A percentile compares a stretch with the other conserved stretches of the same genome.
Conservation (phyloP, 2,113 vertebrate species). For the Malurus cyaneus region DNA sequence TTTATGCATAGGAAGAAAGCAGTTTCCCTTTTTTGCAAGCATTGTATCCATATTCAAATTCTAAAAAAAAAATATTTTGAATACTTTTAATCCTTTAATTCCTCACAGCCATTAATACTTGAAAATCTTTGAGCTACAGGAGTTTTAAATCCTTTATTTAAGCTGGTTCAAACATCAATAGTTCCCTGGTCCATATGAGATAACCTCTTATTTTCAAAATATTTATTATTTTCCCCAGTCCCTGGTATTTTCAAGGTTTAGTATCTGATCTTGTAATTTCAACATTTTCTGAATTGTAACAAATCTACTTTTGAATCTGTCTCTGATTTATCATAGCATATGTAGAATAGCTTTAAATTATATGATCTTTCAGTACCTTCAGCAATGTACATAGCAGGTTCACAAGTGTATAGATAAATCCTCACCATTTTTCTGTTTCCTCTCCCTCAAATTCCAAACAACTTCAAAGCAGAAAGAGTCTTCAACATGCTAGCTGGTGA, state of each 20-base stretch:
- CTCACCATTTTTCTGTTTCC: background rate
- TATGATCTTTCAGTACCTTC: background rate
- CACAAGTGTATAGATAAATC: background rate
- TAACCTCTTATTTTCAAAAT: background rate
- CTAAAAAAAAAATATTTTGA: background rate
- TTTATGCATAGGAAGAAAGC: background rate
- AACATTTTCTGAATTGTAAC: background rate
- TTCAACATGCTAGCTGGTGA: background rate
- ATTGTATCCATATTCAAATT: background rate
- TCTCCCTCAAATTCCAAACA: background rate
- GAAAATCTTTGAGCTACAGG: constrained; percentile 35
- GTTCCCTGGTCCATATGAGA: background rate
- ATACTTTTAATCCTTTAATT: constrained; percentile 51
- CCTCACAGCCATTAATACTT: constrained; percentile 5
- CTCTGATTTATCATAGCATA: background rate
- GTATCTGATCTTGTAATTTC: background rate
- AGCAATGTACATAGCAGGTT: background rate
- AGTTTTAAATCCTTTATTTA: constrained; percentile 39
- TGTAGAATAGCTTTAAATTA: background rate
- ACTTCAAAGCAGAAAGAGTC: background rate
- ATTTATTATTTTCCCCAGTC: background rate
- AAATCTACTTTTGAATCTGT: background rate
- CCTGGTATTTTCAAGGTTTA: background rate
- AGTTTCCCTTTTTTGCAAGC: background rate
- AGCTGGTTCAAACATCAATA: background rate